Evolutionary conservation across 1,140 invertebrate genomes (phyloP).

Genomic region (Antheraea pernyi): DNA sequence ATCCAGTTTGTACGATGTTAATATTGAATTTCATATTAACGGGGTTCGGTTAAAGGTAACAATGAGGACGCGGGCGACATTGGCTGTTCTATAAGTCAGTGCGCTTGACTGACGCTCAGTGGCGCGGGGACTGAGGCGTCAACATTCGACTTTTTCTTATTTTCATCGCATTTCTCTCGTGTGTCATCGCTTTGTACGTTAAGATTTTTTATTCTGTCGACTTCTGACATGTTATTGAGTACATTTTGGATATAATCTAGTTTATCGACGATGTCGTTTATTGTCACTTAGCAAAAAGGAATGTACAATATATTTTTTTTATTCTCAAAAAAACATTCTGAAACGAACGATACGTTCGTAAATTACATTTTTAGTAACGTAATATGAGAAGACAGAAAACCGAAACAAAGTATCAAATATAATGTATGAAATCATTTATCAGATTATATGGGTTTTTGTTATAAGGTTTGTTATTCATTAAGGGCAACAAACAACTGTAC

Average conservation of each 20-base stretch:
- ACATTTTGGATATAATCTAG: constrained; percentile 3
- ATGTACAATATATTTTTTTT: neutral
- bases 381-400: too few relatives aligned
- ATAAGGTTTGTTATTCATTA: too few relatives aligned
- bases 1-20: neutral
- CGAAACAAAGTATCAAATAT: too few relatives aligned
- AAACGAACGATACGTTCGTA: too few relatives aligned
- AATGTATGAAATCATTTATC: too few relatives aligned
- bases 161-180: constrained; percentile 13
- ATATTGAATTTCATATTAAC: constrained; percentile 10
- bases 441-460: too few relatives aligned
- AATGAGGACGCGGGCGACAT: constrained; percentile 6
- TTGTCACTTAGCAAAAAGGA: neutral
- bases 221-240: neutral
- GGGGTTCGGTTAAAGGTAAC: neutral
- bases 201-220: neutral
- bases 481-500: too few relatives aligned
- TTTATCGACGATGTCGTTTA: neutral
- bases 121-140: constrained; percentile 16
- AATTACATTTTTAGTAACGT: too few relatives aligned
- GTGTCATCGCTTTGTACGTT: constrained; percentile 8
- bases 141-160: constrained; percentile 16
- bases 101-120: constrained; percentile 18
- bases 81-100: constrained; percentile 19
- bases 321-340: neutral